phyloP scores from a whole-genome alignment of 2,888 invertebrate species.

The Drosophila stalkeri region DNA sequence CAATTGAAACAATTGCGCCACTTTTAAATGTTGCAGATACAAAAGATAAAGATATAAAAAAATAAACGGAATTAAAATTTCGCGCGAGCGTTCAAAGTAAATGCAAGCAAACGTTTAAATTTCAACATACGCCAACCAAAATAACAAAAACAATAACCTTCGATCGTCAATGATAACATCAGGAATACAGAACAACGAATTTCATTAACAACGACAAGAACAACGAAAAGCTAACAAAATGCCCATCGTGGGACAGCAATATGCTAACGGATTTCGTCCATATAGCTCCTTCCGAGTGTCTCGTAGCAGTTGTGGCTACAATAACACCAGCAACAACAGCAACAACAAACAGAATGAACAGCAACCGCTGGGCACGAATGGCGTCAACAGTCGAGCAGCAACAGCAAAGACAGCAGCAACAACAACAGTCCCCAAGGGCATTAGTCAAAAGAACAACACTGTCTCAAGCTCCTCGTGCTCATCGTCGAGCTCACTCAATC shows the following conservation, averaged over 20 bases:
- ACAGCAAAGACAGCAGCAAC: constrained; percentile 6
- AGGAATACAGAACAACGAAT: constrained; percentile 24
- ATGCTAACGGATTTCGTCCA: constrained; percentile 81
- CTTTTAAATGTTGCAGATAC: constrained; percentile 50
- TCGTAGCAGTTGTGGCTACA: constrained; percentile 72
- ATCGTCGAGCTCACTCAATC: constrained; percentile 66
- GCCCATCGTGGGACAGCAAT: constrained; percentile 84
- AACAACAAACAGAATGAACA: constrained; percentile 29
- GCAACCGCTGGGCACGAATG: constrained; percentile 60
- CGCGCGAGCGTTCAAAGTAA: constrained; percentile 76
- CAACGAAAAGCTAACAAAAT: constrained; percentile 76
- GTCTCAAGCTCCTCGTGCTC: constrained; percentile 62
- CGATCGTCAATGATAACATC: constrained; percentile 33
- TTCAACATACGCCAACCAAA: constrained; percentile 69
- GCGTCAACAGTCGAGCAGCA: constrained; percentile 41
- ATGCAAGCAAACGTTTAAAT: constrained; percentile 69
- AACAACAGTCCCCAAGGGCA: constrained; percentile 28
- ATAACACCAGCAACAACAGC: constrained; percentile 36
- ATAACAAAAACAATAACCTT: constrained; percentile 7
- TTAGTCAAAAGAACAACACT: constrained; percentile 39
- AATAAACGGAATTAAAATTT: constrained; percentile 58
- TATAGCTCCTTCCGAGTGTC: constrained; percentile 85
- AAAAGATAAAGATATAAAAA: constrained; percentile 45
- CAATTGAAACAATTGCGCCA: constrained; percentile 37
- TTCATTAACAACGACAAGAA: constrained; percentile 45